Evolutionary conservation across 1,140 invertebrate species (phyloP), one percentile per base, ranked within the genome.

Genomic region (Coptotermes formosanus): DNA sequence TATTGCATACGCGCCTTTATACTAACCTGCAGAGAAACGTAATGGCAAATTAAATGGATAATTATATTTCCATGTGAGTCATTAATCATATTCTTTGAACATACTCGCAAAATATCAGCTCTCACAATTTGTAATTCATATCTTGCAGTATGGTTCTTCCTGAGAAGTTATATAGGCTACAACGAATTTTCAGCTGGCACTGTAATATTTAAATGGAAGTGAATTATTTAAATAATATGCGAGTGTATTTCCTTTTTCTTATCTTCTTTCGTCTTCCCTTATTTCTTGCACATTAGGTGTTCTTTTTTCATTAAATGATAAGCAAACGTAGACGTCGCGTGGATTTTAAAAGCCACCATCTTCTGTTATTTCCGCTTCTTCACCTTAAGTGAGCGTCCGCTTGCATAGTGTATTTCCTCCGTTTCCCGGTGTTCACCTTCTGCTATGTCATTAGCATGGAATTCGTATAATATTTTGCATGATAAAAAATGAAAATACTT

Each of bases 161-260:
- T 55, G 52, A 16, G 52, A 16, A 55, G 52, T 21, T 55, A 14
- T 11, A 9, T 75, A 38, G 38, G 38, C 38, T 38, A 38, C 4
- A 75, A 75, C 30, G 64, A 11, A n/a, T 30, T 75, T 75, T 30
- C 25, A 75, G 25, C 52, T 55, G 14, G 14, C n/a, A 8, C 64
- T 75, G 64, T 64, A 25, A 75, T 30, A 75, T 75, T 75, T 75
- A 75, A 75, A 75, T 75, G 64, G 64, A 30, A 0, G 64, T 75
- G n/a, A 75, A 75, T 75, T 75, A 75, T 75, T 75, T n/a, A 75
- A 75, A 75, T 75, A 75, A 75, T 25, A 75, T 75, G n/a, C n/a
- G 25, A 30, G 52, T 75, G n/a, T n/a, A 75, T 75, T 75, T 25
- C 64, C 64, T 75, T 30, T 38, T 75, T 14, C 64, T n/a, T 75